Evolutionary conservation across 2,797 vertebrate genomes (phyloP).

Genomic region (Acipenser ruthenus): DNA sequence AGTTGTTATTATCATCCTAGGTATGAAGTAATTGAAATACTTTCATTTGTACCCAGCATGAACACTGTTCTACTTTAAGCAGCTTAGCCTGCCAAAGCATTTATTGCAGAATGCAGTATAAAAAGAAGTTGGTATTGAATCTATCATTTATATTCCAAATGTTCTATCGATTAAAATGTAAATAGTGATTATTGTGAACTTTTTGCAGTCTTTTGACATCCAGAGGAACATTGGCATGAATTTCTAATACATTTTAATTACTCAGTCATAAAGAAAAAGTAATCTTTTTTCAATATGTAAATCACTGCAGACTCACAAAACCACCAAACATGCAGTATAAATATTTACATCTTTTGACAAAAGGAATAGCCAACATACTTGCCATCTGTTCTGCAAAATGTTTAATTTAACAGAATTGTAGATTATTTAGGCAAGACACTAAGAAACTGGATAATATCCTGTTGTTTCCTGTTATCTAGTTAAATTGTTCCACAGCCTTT

Average conservation of each 20-base stretch:
- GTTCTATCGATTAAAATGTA: slow-evolving; percentile 70
- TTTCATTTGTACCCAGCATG: slow-evolving; percentile 58
- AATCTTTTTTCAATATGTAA: slow-evolving; percentile 58
- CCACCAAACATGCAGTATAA: slow-evolving; percentile 21
- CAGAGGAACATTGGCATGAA: slow-evolving; percentile 63
- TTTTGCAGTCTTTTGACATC: slow-evolving; percentile 66
- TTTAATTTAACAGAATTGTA: slow-evolving; percentile 49
- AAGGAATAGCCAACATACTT: slow-evolving; percentile 20
- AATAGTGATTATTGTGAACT: slow-evolving; percentile 66
- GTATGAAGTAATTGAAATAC: slow-evolving; percentile 51
- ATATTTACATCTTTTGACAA: slow-evolving; percentile 12
- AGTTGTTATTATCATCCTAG: slow-evolving; percentile 48
- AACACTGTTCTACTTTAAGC: slow-evolving; percentile 68
- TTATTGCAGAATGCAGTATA: slow-evolving; percentile 52
- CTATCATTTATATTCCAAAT: slow-evolving; percentile 66
- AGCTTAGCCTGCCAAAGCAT: slow-evolving; percentile 66
- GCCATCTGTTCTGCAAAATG: slow-evolving; percentile 36
- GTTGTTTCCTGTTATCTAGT: too few relatives aligned
- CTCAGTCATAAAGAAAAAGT: slow-evolving; percentile 50
- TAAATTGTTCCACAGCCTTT: too few relatives aligned
- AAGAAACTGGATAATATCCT: slow-evolving; percentile 27
- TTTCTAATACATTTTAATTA: slow-evolving; percentile 69
- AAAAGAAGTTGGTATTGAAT: slow-evolving; percentile 68
- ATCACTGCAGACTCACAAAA: slow-evolving; percentile 53
- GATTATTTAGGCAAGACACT: slow-evolving; percentile 19